These are phyloP conservation scores for Protula sp. DNA, from an alignment of 2,888 invertebrate genomes.

Conservation along the genomic window DNA sequence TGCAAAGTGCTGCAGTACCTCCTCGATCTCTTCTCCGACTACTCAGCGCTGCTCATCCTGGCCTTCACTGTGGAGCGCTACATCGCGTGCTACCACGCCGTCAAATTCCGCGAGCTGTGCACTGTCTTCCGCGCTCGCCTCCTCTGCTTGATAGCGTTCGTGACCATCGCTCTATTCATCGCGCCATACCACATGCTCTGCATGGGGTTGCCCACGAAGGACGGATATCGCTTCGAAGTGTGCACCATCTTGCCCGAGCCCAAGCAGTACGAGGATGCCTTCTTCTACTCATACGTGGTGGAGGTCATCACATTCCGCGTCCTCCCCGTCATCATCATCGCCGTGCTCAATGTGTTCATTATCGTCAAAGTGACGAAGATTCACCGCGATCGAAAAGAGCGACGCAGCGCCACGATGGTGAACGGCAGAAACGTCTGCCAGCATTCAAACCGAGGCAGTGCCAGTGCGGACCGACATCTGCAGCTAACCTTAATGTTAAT, in stretches of 20 bases:
- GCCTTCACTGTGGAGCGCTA: constrained; percentile 20
- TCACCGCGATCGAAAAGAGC: not conserved
- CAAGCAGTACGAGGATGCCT: constrained; percentile 7
- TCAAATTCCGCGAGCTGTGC: constrained; percentile 19
- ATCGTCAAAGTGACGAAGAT: constrained; percentile 16
- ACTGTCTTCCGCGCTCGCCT: constrained; percentile 12
- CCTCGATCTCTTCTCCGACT: constrained; percentile 17
- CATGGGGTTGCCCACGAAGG: constrained; percentile 7
- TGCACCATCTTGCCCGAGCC: constrained; percentile 12
- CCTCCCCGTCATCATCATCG: constrained; percentile 25
- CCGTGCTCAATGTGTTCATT: constrained; percentile 27
- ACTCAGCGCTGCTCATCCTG: constrained; percentile 16
- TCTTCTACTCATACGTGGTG: constrained; percentile 17
- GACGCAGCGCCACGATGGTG: not conserved
- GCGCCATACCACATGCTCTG: constrained; percentile 16
- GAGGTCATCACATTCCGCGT: constrained; percentile 23
- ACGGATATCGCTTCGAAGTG: no score
- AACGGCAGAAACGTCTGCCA: not conserved
- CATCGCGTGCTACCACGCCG: constrained; percentile 18
- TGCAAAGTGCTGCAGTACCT: constrained; percentile 19
- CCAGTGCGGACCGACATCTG: not conserved
- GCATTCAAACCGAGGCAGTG: no score
- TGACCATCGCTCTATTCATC: constrained; percentile 5
- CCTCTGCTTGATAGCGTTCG: constrained; percentile 5
- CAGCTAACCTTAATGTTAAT: constrained; percentile 29